Percentiles rank a stretch among this genome's conserved stretches.
These are phyloP conservation scores for Pseudomyrmex gracilis DNA, from an alignment of 1,140 invertebrate genomes.

Conservation along the genomic window DNA sequence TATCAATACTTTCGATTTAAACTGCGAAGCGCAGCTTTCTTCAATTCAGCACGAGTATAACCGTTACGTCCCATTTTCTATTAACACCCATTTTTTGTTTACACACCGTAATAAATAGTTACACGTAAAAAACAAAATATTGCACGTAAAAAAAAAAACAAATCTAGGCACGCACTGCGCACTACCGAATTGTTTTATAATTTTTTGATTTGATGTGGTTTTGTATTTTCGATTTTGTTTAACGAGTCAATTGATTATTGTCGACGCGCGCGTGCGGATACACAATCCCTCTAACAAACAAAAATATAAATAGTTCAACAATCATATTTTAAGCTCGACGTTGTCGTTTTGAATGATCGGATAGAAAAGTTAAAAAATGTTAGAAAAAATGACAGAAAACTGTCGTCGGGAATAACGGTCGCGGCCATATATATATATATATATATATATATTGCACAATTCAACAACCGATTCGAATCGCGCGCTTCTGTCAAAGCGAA, in stretches of 20 bases:
- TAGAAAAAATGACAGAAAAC: constrained; percentile 27
- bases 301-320: too few relatives aligned
- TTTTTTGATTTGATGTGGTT: too few relatives aligned
- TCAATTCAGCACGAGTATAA: background rate
- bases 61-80: too few relatives aligned
- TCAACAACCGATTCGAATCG: constrained; percentile 56
- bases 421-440: background rate
- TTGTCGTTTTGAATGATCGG: background rate
- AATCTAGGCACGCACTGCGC: background rate
- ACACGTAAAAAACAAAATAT: background rate
- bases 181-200: too few relatives aligned
- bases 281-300: too few relatives aligned
- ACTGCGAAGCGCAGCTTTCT: constrained; percentile 8
- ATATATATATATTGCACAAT: constrained; percentile 31
- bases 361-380: constrained; percentile 21
- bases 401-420: constrained; percentile 27
- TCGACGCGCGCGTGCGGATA: background rate
- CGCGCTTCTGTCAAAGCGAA: constrained; percentile 54
- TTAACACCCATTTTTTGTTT: too few relatives aligned
- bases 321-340: background rate
- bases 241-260: background rate
- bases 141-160: background rate
- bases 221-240: too few relatives aligned
- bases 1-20: constrained; percentile 53
- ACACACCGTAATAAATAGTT: background rate